These are phyloP conservation scores for Apamea crenata DNA, from an alignment of 2,888 invertebrate species.

Conservation along the genomic window DNA sequence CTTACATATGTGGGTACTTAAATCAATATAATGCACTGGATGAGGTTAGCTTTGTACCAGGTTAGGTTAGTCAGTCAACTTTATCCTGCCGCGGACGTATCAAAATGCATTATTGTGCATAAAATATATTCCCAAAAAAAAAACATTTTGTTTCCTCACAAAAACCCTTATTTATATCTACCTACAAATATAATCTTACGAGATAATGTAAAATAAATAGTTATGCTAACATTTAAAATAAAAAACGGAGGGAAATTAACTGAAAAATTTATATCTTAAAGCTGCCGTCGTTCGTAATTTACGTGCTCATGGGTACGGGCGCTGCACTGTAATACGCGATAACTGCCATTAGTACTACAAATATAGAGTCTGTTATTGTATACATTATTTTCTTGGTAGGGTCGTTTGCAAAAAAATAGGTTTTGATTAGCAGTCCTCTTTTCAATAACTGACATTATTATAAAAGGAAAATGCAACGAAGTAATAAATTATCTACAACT, in stretches of 20 bases:
- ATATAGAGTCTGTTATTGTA: constrained; percentile 36
- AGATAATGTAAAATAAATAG: constrained; percentile 84
- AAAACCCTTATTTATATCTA: constrained; percentile 75
- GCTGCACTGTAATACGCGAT: constrained; percentile 53
- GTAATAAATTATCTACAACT: constrained; percentile 58
- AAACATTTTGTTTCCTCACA: constrained; percentile 77
- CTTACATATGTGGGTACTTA: constrained; percentile 83
- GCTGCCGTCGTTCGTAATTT: constrained; percentile 70
- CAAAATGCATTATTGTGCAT: constrained; percentile 86
- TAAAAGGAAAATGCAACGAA: constrained; percentile 34
- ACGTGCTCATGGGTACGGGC: constrained; percentile 59
- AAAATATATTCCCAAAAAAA: constrained; percentile 75
- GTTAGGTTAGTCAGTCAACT: constrained; percentile 79
- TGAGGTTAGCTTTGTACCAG: constrained; percentile 88
- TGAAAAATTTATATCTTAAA: constrained; percentile 72
- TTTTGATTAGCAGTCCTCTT: constrained; percentile 22
- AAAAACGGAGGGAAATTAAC: constrained; percentile 83
- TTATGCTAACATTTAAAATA: constrained; percentile 78
- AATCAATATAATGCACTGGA: constrained; percentile 86
- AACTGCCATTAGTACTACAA: constrained; percentile 45
- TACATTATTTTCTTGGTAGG: constrained; percentile 32
- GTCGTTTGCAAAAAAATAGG: constrained; percentile 28
- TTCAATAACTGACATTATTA: constrained; percentile 16
- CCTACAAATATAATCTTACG: constrained; percentile 65
- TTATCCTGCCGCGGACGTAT: constrained; percentile 77